Percentiles rank a stretch among this genome's conserved stretches.
Evolutionary conservation across 2,113 vertebrate species (phyloP).

Genomic region (Alligator sinensis): DNA sequence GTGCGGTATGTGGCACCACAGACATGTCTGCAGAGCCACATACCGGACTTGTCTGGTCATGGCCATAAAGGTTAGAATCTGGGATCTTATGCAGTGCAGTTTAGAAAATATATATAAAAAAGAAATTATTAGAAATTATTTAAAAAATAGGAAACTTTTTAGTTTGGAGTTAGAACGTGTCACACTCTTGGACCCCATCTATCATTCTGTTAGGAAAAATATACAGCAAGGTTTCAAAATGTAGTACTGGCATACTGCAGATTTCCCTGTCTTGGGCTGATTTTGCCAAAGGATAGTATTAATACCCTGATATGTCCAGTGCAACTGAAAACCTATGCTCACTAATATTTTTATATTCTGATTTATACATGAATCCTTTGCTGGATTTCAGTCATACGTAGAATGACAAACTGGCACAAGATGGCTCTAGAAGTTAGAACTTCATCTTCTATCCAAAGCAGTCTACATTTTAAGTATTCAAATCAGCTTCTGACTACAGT

Average conservation of each 20-base stretch:
- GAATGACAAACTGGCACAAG: not conserved
- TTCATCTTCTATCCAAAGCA: not conserved
- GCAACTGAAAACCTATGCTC: not conserved
- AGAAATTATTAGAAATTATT: not conserved
- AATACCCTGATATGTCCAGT: not conserved
- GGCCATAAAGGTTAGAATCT: not conserved
- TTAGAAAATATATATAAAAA: not conserved
- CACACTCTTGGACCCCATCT: not conserved
- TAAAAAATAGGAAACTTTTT: not conserved
- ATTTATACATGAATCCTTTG: not conserved
- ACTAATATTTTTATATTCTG: not conserved
- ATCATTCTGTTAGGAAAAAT: not conserved
- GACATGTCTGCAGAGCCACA: no score
- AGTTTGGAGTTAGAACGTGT: not conserved
- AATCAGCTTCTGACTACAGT: not conserved
- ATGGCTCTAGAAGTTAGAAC: not conserved
- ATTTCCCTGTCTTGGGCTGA: not conserved
- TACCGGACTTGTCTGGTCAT: not conserved
- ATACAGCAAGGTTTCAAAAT: not conserved
- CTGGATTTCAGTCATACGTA: not conserved
- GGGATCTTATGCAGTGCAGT: not conserved
- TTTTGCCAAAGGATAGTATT: not conserved
- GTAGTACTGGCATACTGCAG: not conserved
- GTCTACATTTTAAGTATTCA: not conserved
- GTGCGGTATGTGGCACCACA: no score